Conservation (phyloP, 2,797 vertebrate species). For the Cygnus olor region DNA sequence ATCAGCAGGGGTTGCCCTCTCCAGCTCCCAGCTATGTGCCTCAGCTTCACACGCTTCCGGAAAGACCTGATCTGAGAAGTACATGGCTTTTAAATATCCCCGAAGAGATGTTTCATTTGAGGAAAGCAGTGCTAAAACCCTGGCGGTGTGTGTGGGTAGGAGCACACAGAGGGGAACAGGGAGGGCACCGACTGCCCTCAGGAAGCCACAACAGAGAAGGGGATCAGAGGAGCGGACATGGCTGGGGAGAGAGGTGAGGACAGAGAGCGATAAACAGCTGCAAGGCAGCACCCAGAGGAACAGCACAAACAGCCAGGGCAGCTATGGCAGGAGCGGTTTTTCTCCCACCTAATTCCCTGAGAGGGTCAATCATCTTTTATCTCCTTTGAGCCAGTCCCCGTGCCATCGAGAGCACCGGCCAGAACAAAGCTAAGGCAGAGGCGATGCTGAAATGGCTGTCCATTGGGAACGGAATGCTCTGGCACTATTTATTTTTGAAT, state of each 20-base stretch:
- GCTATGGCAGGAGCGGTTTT: background rate
- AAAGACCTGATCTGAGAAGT: background rate
- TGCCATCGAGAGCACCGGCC: background rate
- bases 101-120: background rate
- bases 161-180: background rate
- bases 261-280: background rate
- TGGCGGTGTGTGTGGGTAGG: background rate
- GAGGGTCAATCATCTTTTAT: constrained; percentile 47
- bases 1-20: background rate
- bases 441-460: constrained; percentile 22
- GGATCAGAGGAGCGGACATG: background rate
- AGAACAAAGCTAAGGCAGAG: constrained; percentile 36
- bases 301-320: background rate
- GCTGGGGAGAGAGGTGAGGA: background rate
- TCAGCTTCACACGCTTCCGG: background rate
- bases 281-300: constrained; percentile 17
- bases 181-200: background rate
- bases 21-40: background rate
- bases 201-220: background rate
- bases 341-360: constrained; percentile 30
- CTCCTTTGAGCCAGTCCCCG: background rate
- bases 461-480: constrained; percentile 3
- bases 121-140: background rate
- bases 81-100: background rate
- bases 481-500: constrained; percentile 49